A percentile compares a stretch with the other conserved stretches of the same genome.
phyloP scores from a whole-genome alignment of 1,140 invertebrate species.

The Saccostrea glomerata region DNA sequence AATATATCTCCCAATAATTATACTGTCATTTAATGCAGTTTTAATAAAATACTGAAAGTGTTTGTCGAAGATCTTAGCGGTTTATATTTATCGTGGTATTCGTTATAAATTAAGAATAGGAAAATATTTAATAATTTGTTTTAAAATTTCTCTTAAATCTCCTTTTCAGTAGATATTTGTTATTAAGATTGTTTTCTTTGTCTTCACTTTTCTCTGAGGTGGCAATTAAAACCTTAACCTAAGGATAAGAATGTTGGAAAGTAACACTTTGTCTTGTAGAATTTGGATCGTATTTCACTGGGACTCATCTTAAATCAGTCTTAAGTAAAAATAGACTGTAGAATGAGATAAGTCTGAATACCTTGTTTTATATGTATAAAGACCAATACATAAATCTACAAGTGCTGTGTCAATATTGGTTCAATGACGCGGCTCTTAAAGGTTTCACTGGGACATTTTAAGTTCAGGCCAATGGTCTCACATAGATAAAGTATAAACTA shows the following conservation, averaged over 20 bases:
- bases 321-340: conserved; percentile 9
- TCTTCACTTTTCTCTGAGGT: not conserved
- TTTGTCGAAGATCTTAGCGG: not conserved
- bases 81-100: not conserved
- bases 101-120: not conserved
- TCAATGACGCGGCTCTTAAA: not conserved
- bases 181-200: not conserved
- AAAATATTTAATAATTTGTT: not conserved
- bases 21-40: too few species aligned
- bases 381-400: conserved; percentile 31
- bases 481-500: not conserved
- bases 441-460: not conserved
- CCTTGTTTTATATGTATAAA: not conserved
- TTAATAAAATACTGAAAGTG: not conserved
- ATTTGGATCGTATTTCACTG: not conserved
- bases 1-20: too few species aligned
- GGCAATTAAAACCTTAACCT: not conserved
- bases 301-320: conserved; percentile 17
- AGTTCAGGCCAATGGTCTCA: conserved; percentile 9
- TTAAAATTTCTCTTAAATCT: not conserved
- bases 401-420: conserved; percentile 30
- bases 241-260: not conserved
- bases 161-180: not conserved
- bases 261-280: not conserved
- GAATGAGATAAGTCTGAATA: conserved; percentile 12